Base-by-base conservation (phyloP, 1,140 invertebrate genomes). In the Atta cephalotes region DNA sequence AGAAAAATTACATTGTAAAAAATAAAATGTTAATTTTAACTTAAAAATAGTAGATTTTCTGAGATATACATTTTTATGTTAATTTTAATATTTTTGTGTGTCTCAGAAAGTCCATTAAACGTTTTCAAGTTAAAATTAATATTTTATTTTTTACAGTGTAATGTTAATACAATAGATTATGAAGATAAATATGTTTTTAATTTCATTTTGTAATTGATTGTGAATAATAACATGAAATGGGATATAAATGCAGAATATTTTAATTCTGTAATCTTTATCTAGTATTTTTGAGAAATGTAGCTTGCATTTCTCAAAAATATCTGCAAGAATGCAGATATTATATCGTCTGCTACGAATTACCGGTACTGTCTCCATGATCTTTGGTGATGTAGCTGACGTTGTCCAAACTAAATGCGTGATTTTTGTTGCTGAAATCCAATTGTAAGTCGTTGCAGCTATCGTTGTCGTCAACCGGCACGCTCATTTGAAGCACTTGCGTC, bases 401-500 rank as follows among this genome's bases (percentile, higher is more conserved):
- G 90, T 98, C 97, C 85, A 98, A 95, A 85, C 97, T 98, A 92
- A 98, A 98, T 1, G 97, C 97, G 92, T 98, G 98, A 95, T 98
- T 98, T 93, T 98, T 98, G 82, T 97, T 96, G 93, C 97, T 98
- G 90, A 98, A 98, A 92, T 98, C 98, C n/a, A 98, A 93, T 92
- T 98, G 97, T 21, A 98, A 92, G 93, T 98, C 98, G 86, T 97
- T 96, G 90, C 96, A 97, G 88, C 96, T 96, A 88, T 97, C 97
- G 87, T 96, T 97, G 86, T 98, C 97, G 88, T 98, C 98, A 0
- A 97, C 95, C 0, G 97, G 97, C 1, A 98, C 98, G 82, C 98
- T 98, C 98, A 98, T 98, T 87, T 98, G 97, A 2, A 98, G 95
- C 49, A 98, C 98, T 96, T 98, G 97, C 3, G 97, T 98, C 94